Conservation (phyloP, 2,113 vertebrate species). For the Dicrurus megarhynchus region DNA sequence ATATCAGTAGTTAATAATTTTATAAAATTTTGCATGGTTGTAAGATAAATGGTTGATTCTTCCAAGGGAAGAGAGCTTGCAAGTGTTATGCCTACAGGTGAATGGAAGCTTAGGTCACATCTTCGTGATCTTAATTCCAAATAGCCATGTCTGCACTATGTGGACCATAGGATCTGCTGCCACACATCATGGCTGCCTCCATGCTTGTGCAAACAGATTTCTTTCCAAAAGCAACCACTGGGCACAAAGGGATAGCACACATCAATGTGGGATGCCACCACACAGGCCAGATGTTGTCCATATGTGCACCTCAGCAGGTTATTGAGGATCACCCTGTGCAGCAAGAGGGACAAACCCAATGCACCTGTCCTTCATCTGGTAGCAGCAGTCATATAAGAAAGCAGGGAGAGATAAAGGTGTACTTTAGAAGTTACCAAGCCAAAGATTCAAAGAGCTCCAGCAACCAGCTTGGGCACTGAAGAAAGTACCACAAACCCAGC, state of each 20-base stretch:
- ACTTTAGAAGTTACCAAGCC: background rate
- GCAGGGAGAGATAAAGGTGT: background rate
- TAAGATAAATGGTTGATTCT: background rate
- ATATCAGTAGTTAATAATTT: background rate
- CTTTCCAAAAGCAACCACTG: background rate
- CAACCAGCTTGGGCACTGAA: background rate
- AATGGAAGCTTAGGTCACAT: background rate
- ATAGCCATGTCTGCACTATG: too few species aligned
- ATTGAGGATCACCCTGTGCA: background rate
- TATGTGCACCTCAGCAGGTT: background rate
- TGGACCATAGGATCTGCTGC: background rate
- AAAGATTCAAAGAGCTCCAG: background rate
- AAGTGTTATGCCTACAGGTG: background rate
- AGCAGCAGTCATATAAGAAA: background rate
- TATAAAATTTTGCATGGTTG: background rate
- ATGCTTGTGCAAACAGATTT: background rate
- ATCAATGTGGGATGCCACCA: background rate
- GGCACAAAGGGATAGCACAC: background rate
- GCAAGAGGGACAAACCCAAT: background rate
- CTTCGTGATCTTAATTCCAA: background rate
- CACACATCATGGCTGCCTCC: background rate
- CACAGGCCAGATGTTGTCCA: background rate
- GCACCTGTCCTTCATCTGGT: background rate
- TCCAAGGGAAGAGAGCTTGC: background rate
- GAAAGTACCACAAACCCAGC: background rate